phyloP scores from a whole-genome alignment of 2,888 invertebrate species.

The Microctonus aethiopoides region DNA sequence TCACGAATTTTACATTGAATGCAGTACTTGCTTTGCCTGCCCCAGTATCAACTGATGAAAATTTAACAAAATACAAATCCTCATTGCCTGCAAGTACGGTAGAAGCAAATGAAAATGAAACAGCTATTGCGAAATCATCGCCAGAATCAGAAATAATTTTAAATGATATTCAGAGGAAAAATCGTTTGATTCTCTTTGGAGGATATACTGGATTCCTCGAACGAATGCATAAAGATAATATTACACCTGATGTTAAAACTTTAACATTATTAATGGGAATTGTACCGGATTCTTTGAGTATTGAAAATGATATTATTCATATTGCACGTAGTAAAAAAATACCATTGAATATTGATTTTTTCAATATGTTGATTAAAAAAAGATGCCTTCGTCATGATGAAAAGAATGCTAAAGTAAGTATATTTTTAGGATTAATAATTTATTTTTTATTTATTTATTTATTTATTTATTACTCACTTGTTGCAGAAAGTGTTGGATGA shows the following conservation, averaged over 20 bases:
- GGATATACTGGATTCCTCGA: slow-evolving; percentile 81
- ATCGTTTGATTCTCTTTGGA: slow-evolving; percentile 82
- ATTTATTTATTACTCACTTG: not conserved
- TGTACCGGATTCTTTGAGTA: slow-evolving; percentile 74
- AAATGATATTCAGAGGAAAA: slow-evolving; percentile 65
- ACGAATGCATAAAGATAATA: slow-evolving; percentile 76
- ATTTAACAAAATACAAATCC: no score
- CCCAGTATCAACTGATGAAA: no score
- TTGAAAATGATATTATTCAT: slow-evolving; percentile 77
- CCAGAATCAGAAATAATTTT: slow-evolving; percentile 25
- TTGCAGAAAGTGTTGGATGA: slow-evolving; percentile 65
- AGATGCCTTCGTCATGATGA: slow-evolving; percentile 78
- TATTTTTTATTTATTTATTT: not conserved
- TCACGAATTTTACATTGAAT: slow-evolving; percentile 65
- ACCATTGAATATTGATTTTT: slow-evolving; percentile 83
- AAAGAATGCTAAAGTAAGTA: slow-evolving; percentile 76
- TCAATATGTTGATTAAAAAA: slow-evolving; percentile 87
- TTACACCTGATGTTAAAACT: slow-evolving; percentile 82
- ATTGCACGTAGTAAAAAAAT: slow-evolving; percentile 73
- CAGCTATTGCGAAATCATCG: not conserved
- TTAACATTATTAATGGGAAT: slow-evolving; percentile 81
- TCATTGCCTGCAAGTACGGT: not conserved
- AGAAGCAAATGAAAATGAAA: not conserved
- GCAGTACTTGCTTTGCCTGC: slow-evolving; percentile 68
- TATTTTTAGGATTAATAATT: slow-evolving; percentile 8